These are phyloP conservation scores for Staurois parvus DNA, from an alignment of 2,797 vertebrate genomes.

Conservation along the genomic window DNA sequence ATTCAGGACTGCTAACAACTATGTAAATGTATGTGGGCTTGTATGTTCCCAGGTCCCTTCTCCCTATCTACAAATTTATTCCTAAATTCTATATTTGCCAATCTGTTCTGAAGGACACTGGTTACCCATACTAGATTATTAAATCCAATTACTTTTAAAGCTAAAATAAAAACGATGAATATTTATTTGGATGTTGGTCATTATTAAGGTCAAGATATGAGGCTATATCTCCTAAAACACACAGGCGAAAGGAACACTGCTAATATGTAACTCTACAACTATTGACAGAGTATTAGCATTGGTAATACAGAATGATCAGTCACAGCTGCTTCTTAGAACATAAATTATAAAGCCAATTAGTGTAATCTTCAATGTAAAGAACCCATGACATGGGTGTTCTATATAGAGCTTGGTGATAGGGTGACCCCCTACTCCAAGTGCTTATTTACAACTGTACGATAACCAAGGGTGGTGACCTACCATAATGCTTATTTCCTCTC, in stretches of 20 bases:
- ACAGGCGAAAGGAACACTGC: not conserved
- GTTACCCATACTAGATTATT: no score
- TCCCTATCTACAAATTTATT: no score
- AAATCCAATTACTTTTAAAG: no score
- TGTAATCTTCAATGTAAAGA: conserved; percentile 6
- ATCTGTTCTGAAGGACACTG: no score
- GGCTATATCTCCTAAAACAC: not conserved
- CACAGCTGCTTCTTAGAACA: not conserved
- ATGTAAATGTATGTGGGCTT: no score
- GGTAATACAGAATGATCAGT: not conserved
- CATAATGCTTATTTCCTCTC: conserved; percentile 20
- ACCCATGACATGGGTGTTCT: not conserved
- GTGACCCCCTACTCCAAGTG: not conserved
- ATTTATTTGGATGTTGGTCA: not conserved
- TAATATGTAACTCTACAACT: not conserved
- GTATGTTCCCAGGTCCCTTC: no score
- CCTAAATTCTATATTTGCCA: no score
- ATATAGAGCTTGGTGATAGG: not conserved
- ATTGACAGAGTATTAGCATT: not conserved
- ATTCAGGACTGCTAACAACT: no score
- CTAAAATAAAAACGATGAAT: not conserved
- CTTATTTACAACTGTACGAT: conserved; percentile 44
- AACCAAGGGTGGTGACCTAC: conserved; percentile 20
- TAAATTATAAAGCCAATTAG: conserved; percentile 15
- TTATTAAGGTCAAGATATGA: not conserved